Base-by-base conservation (phyloP, 2,797 vertebrate species). In the Chiloscyllium punctatum region DNA sequence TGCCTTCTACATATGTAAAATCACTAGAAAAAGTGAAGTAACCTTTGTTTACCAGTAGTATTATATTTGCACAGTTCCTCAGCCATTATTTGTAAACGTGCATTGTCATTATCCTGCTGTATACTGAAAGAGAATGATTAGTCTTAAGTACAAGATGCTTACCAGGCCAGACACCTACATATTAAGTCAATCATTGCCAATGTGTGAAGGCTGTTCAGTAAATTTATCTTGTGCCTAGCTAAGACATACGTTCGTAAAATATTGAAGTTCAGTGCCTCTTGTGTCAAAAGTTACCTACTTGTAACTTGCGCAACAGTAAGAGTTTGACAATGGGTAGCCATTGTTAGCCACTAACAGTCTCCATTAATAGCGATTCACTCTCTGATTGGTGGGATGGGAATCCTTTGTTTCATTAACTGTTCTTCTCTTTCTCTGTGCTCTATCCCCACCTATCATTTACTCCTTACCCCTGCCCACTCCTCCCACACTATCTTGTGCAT, bases 31-130 rank as follows among this genome's bases (percentile, higher is more conserved):
- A 51, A 48, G 37, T 84, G 79, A 84, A 84, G 48, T 84, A 84
- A 42, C 18, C n/a, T 42, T 92, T 92, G 90, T 92, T 90, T 68
- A 57, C 62, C 90, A 68, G 90, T 68, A 68, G 92, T 69, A 68
- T 8, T 37, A 92, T 92, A 68, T n/a, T 37, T 92, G 33, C 42
- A 92, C 8, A 23, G 62, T 92, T 92, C 62, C 62, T 69, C 21
- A 21, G n/a, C 90, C 90, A 69, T 68, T 69, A 68, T 69, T n/a
- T 92, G 62, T 21, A 69, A 92, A 92, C 25, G 90, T 92, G 90
- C 90, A 92, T 69, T 92, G 90, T 92, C 90, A 92, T 92, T 92
- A 92, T 92, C n/a, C 90, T 42, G 6, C 18, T 42, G 37, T 92
- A 66, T 37, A 37, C 66, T 92, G 90, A 92, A 91, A n/a, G n/a